Evolutionary conservation across 2,113 vertebrate species (phyloP).

Genomic region (Dasyurus viverrinus): DNA sequence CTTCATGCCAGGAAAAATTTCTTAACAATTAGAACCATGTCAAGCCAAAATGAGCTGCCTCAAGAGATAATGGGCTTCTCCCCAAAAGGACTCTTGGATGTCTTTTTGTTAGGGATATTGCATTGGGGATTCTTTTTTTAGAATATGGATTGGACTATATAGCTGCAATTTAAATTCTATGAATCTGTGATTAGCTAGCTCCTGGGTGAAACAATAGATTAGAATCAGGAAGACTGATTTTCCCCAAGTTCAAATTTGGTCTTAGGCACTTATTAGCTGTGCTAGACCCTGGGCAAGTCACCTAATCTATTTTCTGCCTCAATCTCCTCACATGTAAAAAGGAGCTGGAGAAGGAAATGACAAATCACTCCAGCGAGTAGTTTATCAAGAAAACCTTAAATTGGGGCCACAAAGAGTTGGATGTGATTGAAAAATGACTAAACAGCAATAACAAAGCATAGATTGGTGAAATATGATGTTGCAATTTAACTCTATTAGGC

Average conservation of each 20-base stretch:
- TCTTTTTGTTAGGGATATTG: not conserved
- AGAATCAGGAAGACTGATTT: not conserved
- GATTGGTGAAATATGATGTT: not conserved
- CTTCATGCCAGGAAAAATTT: not conserved
- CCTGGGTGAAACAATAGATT: not conserved
- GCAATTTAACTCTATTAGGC: not conserved
- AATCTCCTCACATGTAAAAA: not conserved
- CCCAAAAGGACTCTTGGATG: not conserved
- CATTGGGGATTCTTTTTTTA: not conserved
- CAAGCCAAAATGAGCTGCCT: not conserved
- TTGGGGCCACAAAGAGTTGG: not conserved
- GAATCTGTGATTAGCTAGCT: not conserved
- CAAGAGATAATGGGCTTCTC: not conserved
- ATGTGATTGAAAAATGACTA: not conserved
- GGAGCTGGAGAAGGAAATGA: not conserved
- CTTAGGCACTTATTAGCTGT: not conserved
- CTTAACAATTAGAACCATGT: not conserved
- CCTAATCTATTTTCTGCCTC: not conserved
- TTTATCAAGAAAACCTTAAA: not conserved
- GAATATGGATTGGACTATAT: not conserved
- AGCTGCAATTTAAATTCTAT: not conserved
- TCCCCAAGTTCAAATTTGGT: not conserved
- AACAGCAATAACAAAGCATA: not conserved
- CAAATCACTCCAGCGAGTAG: not conserved
- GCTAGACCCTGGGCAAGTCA: not conserved